Base-by-base conservation (phyloP, 1,140 invertebrate species). In the Thaumatotibia leucotreta region DNA sequence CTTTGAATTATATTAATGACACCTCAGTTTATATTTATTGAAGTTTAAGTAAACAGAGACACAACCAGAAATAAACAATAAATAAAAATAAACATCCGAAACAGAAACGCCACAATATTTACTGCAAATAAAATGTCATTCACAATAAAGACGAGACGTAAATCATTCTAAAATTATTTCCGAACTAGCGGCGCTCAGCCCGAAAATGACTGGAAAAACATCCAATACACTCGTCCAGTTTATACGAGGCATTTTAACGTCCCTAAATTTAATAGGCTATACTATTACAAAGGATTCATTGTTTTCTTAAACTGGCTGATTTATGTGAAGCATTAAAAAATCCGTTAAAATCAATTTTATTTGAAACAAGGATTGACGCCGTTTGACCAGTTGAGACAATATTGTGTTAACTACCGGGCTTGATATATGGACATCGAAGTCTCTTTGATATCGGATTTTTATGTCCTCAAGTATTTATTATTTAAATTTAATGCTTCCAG, bases 231-330 rank as follows among this genome's bases (percentile, higher is more conserved):
- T 14, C 61, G 32, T 67, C n/a, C 17, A n/a, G 24, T n/a, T n/a
- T 62, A 61, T 32, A 20, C 22, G 79, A 86, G n/a, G n/a, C 77
- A 69, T 79, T 85, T 87, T 86, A 79, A 84, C 76, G 75, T 74
- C 68, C 73, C 66, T 35, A 77, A 76, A 83, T 84, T 88, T 87
- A 83, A 87, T 83, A 78, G 82, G 80, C 76, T 87, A 84, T 87
- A 79, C 76, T 70, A 84, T 89, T 89, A 89, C 86, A 88, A 88
- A 86, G 83, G 77, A 76, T 71, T 76, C 68, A 69, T 84, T 88
- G 86, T 88, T 84, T 86, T 86, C 80, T 77, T 80, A 83, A 75
- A 74, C 74, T 66, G 64, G 49, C 66, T 86, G 82, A 88, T 88
- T 87, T 88, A 87, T 77, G 67, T 67, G 64, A 4, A 35, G 22